phyloP scores from a whole-genome alignment of 2,797 vertebrate genomes.

The Lophotriccus pileatus region DNA sequence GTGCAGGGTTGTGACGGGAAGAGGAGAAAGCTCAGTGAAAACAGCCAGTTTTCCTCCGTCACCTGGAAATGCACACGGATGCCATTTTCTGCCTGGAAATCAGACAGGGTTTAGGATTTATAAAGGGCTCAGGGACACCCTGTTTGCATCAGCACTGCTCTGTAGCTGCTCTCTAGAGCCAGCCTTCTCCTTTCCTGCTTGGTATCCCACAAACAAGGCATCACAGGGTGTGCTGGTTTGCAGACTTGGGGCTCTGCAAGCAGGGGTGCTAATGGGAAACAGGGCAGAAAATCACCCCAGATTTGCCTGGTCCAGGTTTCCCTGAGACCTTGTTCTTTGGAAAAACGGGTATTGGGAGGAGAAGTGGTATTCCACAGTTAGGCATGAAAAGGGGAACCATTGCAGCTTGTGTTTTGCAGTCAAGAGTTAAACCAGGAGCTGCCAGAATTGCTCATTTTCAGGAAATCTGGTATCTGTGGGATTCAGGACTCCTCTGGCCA shows the following conservation, averaged over 20 bases:
- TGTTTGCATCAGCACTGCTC: neutral
- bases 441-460: neutral
- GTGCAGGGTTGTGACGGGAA: conserved; percentile 25
- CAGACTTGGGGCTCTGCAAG: neutral
- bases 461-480: neutral
- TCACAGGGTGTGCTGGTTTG: accelerated
- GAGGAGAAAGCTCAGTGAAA: conserved; percentile 5
- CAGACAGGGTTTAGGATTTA: neutral
- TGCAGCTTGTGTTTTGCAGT: neutral
- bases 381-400: neutral
- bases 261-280: neutral
- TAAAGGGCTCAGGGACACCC: neutral
- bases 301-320: neutral
- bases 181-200: neutral
- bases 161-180: neutral
- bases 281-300: neutral
- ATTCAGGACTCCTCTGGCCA: neutral
- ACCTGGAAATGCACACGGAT: conserved; percentile 44
- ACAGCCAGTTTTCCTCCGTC: conserved; percentile 19
- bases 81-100: conserved; percentile 55
- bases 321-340: neutral
- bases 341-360: neutral
- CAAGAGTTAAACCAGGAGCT: conserved; percentile 4
- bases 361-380: neutral
- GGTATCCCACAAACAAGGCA: neutral